A percentile compares a stretch with the other conserved stretches of the same genome.
Evolutionary conservation across 1,140 invertebrate genomes (phyloP).

Genomic region (Eciton burchellii): DNA sequence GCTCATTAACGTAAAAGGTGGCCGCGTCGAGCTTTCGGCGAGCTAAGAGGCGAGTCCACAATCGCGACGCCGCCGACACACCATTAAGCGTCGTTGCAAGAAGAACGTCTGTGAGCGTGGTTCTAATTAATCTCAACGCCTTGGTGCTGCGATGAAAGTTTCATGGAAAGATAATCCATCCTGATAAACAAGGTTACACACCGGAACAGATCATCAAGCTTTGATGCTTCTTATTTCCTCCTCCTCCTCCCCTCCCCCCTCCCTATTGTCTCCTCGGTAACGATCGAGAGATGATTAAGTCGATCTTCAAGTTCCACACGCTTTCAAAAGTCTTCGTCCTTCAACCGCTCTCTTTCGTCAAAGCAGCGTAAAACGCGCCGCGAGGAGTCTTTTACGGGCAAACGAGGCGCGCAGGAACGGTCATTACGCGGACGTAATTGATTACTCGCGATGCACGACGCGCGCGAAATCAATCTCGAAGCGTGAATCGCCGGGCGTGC

Average conservation of each 20-base stretch:
- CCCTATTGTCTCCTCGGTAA: conserved; percentile 22
- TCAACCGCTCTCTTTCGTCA: background rate
- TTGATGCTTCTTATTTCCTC: too few species aligned
- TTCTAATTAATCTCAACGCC: conserved; percentile 71
- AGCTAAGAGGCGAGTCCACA: conserved; percentile 47
- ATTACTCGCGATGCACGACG: conserved; percentile 37
- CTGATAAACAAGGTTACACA: conserved; percentile 44
- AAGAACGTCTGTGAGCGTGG: background rate
- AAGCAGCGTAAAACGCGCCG: background rate
- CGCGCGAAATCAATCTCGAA: conserved; percentile 53
- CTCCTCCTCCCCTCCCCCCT: too few species aligned
- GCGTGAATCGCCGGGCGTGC: conserved; percentile 21
- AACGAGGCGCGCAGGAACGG: conserved; percentile 49
- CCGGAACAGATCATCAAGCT: too few species aligned
- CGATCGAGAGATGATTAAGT: background rate
- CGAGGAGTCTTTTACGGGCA: conserved; percentile 7
- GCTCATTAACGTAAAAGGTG: conserved; percentile 52
- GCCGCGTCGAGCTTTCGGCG: background rate
- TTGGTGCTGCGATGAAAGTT: conserved; percentile 57
- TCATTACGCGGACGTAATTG: conserved; percentile 56
- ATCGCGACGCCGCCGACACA: conserved; percentile 28
- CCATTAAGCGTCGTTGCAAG: conserved; percentile 54
- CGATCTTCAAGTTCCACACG: conserved; percentile 22
- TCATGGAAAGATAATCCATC: too few species aligned
- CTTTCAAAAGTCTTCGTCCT: conserved; percentile 10